A percentile compares a stretch with the other conserved stretches of the same genome.
Evolutionary conservation across 2,888 invertebrate species (phyloP).

Genomic region (Apodemia duryi): DNA sequence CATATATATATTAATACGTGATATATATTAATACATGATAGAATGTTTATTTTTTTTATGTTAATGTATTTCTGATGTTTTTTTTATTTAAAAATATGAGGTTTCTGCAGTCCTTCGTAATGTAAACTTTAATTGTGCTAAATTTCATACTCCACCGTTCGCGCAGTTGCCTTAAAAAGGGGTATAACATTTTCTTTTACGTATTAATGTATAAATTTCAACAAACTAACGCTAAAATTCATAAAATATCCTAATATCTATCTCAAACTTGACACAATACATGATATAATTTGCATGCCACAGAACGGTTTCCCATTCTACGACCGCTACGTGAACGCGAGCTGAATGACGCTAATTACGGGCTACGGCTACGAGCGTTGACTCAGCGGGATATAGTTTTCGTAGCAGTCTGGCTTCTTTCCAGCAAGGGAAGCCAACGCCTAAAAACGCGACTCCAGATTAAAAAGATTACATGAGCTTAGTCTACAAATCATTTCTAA

Average conservation of each 20-base stretch:
- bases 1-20: no score
- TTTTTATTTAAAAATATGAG: no score
- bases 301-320: neutral
- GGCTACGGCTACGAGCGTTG: constrained; percentile 19
- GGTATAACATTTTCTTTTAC: no score
- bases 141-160: no score
- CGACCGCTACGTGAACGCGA: constrained; percentile 4
- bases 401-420: constrained; percentile 23
- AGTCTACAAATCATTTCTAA: constrained; percentile 1
- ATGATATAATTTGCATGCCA: constrained; percentile 6
- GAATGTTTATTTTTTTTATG: no score
- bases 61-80: no score
- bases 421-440: constrained; percentile 20
- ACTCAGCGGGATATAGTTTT: constrained; percentile 22
- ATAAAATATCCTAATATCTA: neutral
- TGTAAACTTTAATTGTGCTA: no score
- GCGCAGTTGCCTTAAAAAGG: no score
- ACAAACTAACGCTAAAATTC: no score
- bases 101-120: no score
- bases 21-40: no score
- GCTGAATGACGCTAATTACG: constrained; percentile 15
- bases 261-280: neutral
- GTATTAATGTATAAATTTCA: no score
- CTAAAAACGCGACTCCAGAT: constrained; percentile 4
- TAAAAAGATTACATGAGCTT: constrained; percentile 6